Evolutionary conservation across 2,797 vertebrate genomes (phyloP).

Genomic region (Hemibagrus guttatus): DNA sequence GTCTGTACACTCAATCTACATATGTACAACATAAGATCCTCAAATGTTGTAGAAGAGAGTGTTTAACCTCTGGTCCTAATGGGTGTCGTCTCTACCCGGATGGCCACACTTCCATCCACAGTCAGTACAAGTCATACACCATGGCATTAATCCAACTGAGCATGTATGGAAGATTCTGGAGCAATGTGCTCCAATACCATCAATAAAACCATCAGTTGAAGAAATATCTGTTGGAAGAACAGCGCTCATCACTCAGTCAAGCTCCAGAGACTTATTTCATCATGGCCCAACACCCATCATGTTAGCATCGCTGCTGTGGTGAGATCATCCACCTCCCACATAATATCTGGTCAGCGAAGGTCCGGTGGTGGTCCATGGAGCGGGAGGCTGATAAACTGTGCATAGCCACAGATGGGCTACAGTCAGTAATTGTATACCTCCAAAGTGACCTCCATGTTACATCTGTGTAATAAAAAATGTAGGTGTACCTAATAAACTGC

Average conservation of each 20-base stretch:
- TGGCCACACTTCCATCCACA: neutral
- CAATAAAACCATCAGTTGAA: too few species aligned
- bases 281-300: neutral
- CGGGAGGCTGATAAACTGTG: neutral
- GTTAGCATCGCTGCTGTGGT: neutral
- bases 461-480: neutral
- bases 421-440: neutral
- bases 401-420: neutral
- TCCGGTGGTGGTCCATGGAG: neutral
- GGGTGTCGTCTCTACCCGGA: neutral
- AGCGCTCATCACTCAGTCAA: neutral
- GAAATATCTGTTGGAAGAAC: neutral
- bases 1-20: neutral
- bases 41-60: neutral
- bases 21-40: neutral
- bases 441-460: neutral
- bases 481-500: conserved; percentile 7
- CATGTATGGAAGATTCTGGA: neutral
- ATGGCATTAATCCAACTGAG: neutral
- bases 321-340: neutral
- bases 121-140: neutral
- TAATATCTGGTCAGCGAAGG: neutral
- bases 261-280: neutral
- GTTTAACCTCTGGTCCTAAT: neutral
- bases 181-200: neutral